Evolutionary conservation across 2,797 vertebrate genomes (phyloP).

Genomic region (Melanotaenia trifasciata): DNA sequence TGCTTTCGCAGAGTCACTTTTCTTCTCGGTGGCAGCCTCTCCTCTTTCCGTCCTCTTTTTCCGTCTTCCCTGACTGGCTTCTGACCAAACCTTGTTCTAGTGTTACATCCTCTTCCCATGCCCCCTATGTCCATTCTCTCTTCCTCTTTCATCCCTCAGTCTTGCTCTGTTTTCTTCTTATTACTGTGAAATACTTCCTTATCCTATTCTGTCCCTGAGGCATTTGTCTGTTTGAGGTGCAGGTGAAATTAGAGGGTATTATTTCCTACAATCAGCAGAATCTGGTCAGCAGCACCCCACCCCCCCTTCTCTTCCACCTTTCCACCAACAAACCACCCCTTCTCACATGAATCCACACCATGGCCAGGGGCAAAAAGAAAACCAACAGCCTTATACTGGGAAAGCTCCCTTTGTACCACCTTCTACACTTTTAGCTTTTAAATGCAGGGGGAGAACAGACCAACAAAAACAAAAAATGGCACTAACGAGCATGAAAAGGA

Average conservation of each 20-base stretch:
- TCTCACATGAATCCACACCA: conserved; percentile 49
- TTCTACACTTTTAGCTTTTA: conserved; percentile 69
- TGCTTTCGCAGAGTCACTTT: conserved; percentile 59
- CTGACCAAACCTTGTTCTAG: conserved; percentile 62
- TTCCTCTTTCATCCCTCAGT: conserved; percentile 33
- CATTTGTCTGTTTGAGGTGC: conserved; percentile 74
- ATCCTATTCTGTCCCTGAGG: conserved; percentile 68
- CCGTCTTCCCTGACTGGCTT: conserved; percentile 68
- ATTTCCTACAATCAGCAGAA: conserved; percentile 80
- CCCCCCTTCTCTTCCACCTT: conserved; percentile 28
- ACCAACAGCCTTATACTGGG: conserved; percentile 57
- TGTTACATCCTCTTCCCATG: conserved; percentile 59
- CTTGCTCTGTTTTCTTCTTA: conserved; percentile 57
- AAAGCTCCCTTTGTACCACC: conserved; percentile 48
- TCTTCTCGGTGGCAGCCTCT: conserved; percentile 56
- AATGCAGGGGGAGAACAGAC: conserved; percentile 56
- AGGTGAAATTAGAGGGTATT: conserved; percentile 79
- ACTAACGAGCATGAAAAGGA: conserved; percentile 56
- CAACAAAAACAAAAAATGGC: conserved; percentile 48
- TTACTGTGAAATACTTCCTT: conserved; percentile 69
- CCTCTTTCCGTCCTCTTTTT: conserved; percentile 51
- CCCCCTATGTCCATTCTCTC: conserved; percentile 47
- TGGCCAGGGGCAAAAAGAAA: conserved; percentile 66
- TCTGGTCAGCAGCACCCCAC: conserved; percentile 50
- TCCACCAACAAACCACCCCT: conserved; percentile 25